Evolutionary conservation across 2,113 vertebrate genomes (phyloP), one percentile per base, ranked within the genome.

Genomic region (Brachyhypopomus occidentalis): DNA sequence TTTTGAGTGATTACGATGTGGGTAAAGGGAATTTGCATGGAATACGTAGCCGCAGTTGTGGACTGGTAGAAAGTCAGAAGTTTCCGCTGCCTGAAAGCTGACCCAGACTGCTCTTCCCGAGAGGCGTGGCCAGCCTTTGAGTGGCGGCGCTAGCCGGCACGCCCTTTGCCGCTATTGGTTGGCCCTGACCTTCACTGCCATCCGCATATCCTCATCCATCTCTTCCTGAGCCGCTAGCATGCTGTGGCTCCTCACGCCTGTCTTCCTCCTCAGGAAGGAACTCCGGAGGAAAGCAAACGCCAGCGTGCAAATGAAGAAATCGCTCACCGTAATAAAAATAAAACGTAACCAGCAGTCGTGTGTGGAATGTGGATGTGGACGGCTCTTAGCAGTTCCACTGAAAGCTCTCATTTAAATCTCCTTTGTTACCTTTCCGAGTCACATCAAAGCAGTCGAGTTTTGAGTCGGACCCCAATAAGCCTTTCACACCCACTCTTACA

Each of bases 131-230:
- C 62, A 36, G 64, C 38, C 72, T 75, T 66, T 73, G 27, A 45
- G 71, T 52, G 69, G 67, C 69, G 52, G 76, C 56, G 72, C 72
- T 79, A 71, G 80, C 78, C 72, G 70, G 73, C 73, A 70, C 55
- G 34, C 72, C 52, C 82, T 72, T 79, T 79, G n/a, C 56, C 8
- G 23, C 58, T 25, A 4, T 75, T 55, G 45, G 30, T 76, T 72
- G 66, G 16, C 14, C 6, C n/a, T 48, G 20, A 75, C 66, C 36
- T 59, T 70, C 56, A 58, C 38, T 72, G 75, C 66, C 74, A 78
- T 59, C 58, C 72, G n/a, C n/a, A n/a, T n/a, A n/a, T n/a, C 78
- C 70, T 22, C 59, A 36, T 81, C 60, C 48, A 59, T 27, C 20
- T 52, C 45, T 41, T 72, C 8, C 8, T 52, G 9, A 12, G n/a